These are phyloP conservation scores for Folsomia manolachei DNA, from an alignment of 2,888 invertebrate genomes.

Conservation along the genomic window DNA sequence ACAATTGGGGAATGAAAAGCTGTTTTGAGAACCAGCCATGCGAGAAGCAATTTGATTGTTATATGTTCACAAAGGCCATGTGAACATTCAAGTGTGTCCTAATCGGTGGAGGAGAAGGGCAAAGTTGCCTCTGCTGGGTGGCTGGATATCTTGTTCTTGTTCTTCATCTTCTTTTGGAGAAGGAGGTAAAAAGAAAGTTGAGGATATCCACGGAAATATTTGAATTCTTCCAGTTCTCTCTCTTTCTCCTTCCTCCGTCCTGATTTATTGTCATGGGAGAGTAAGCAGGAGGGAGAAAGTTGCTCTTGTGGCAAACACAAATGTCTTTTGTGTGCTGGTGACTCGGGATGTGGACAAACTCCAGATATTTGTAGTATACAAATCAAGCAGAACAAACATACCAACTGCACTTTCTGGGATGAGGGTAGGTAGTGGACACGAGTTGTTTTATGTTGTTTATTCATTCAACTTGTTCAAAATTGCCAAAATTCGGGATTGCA, in stretches of 20 bases:
- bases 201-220: constrained; percentile 16
- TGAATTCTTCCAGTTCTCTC: constrained; percentile 17
- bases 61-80: constrained; percentile 15
- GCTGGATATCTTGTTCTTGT: background rate
- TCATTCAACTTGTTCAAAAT: no score
- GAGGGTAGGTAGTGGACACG: no score
- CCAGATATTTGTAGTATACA: no score
- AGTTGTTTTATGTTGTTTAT: no score
- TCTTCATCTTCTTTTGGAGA: background rate
- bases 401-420: no score
- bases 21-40: constrained; percentile 17
- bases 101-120: constrained; percentile 10
- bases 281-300: constrained; percentile 16
- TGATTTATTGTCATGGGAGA: constrained; percentile 25
- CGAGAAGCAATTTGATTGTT: constrained; percentile 18
- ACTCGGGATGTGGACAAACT: no score
- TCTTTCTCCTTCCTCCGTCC: constrained; percentile 11
- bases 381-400: no score
- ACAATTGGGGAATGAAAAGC: constrained; percentile 9
- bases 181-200: background rate
- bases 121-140: background rate
- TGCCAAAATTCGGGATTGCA: no score
- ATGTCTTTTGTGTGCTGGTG: no score
- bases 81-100: constrained; percentile 25
- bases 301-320: background rate